A percentile compares a stretch with the other conserved stretches of the same genome.
phyloP scores from a whole-genome alignment of 2,113 vertebrate species.

The Thamnaconus septentrionalis region DNA sequence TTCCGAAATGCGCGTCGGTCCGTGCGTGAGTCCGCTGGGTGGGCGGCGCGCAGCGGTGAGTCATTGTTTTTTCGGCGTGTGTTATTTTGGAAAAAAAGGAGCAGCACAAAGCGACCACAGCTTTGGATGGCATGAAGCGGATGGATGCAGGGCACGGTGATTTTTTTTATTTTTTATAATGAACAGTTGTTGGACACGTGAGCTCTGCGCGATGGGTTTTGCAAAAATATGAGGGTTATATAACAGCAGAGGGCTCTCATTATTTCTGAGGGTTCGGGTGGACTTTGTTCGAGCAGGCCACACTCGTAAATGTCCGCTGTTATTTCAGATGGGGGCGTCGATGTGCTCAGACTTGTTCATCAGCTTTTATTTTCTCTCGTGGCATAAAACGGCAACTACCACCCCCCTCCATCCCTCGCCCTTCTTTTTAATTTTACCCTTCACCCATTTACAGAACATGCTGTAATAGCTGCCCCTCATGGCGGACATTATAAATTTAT shows the following conservation, averaged over 20 bases:
- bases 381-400: not conserved
- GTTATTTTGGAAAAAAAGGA: not conserved
- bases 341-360: not conserved
- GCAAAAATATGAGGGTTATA: not conserved
- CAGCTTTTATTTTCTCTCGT: not conserved
- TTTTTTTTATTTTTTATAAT: slow-evolving; percentile 39
- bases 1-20: slow-evolving; percentile 15
- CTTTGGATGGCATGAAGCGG: slow-evolving; percentile 4
- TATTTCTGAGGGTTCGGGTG: not conserved
- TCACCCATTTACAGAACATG: too few relatives aligned
- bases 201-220: slow-evolving; percentile 22
- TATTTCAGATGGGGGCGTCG: not conserved
- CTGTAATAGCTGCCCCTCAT: not conserved
- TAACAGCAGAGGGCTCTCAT: slow-evolving; percentile 7
- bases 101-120: slow-evolving; percentile 48
- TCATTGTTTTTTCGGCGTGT: slow-evolving; percentile 54
- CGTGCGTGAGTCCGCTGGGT: slow-evolving; percentile 30
- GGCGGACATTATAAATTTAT: not conserved
- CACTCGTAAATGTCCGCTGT: not conserved
- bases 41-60: slow-evolving; percentile 37
- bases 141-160: slow-evolving; percentile 35
- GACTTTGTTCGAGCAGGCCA: not conserved
- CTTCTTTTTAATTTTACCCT: not conserved
- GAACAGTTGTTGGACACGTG: slow-evolving; percentile 22
- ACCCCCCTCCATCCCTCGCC: not conserved